These are phyloP conservation scores for Entelurus aequoreus DNA, from an alignment of 2,113 vertebrate genomes.

Conservation along the genomic window DNA sequence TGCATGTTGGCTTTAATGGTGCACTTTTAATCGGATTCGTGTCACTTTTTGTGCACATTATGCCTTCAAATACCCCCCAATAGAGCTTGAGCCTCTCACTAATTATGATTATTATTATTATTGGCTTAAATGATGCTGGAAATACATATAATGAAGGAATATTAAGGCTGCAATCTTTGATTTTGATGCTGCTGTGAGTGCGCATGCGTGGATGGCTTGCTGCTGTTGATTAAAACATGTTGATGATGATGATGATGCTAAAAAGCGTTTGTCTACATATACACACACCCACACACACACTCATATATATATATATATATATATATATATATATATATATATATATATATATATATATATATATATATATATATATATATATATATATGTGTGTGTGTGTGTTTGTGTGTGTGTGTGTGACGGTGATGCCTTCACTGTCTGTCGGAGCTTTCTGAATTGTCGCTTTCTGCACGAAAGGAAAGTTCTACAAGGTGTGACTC, in stretches of 20 bases:
- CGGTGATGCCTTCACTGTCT: conserved; percentile 27
- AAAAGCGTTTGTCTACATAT: conserved; percentile 32
- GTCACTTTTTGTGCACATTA: conserved; percentile 1
- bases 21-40: neutral
- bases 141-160: neutral
- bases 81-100: no score
- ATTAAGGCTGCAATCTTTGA: neutral
- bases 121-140: neutral
- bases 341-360: no score
- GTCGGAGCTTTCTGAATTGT: conserved; percentile 7
- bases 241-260: conserved; percentile 24
- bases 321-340: no score
- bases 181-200: neutral
- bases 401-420: no score
- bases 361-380: no score
- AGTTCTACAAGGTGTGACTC: conserved; percentile 79
- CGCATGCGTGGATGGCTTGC: conserved; percentile 3
- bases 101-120: neutral
- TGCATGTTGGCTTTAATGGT: neutral
- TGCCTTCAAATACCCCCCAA: neutral
- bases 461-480: no score
- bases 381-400: no score
- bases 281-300: neutral
- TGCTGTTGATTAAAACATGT: neutral
- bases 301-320: no score